These are phyloP conservation scores for Coracias cyanogaster DNA, from an alignment of 2,797 vertebrate species.

Conservation along the genomic window DNA sequence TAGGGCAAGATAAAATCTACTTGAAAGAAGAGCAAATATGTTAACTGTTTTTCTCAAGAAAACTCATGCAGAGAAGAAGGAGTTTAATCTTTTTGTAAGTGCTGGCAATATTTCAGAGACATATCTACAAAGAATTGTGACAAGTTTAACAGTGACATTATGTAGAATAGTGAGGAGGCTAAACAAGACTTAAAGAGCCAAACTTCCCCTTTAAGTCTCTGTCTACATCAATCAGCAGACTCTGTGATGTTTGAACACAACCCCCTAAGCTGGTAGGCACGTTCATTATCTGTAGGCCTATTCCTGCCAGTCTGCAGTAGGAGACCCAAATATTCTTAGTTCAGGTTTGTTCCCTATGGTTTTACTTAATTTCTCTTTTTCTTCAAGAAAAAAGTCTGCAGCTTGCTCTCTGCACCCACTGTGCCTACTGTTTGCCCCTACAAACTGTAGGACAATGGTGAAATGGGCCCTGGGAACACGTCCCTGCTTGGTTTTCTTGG, in stretches of 20 bases:
- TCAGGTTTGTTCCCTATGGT: background rate
- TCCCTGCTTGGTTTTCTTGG: background rate
- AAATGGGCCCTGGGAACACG: background rate
- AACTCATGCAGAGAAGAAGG: conserved; percentile 1
- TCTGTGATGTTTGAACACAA: background rate
- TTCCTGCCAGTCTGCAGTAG: background rate
- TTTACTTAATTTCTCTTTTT: background rate
- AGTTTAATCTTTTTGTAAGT: conserved; percentile 48
- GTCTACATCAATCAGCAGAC: background rate
- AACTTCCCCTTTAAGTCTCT: background rate
- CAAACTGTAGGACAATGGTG: background rate
- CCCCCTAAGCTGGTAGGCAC: background rate
- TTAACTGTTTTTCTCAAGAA: conserved; percentile 49
- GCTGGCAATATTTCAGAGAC: conserved; percentile 27
- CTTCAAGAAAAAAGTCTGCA: background rate
- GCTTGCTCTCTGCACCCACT: background rate
- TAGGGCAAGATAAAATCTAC: conserved; percentile 44
- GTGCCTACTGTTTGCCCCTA: background rate
- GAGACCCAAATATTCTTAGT: background rate
- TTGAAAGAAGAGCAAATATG: conserved; percentile 57
- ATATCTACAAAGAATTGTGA: conserved; percentile 18
- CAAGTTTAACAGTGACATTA: conserved; percentile 7
- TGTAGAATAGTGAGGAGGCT: background rate
- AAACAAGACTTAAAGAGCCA: background rate
- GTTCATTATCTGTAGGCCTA: background rate